Percentiles rank a stretch among this genome's conserved stretches.
Conservation (phyloP, 2,113 vertebrate genomes). For the Tauraco erythrolophus region DNA sequence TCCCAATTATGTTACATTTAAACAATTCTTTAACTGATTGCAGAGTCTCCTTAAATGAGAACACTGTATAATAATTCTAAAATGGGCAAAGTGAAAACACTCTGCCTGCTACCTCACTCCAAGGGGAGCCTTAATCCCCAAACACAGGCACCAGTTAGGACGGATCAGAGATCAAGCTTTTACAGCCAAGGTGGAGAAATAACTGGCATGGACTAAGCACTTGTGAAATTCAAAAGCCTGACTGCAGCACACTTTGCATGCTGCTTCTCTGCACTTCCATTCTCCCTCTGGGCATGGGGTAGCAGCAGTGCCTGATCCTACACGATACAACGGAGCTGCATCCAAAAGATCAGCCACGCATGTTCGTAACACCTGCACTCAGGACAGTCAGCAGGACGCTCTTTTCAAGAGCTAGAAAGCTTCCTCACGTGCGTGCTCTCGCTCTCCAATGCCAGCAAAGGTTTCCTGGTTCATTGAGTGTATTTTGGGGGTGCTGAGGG, state of each 20-base stretch:
- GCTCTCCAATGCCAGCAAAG: background rate
- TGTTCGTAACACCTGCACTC: background rate
- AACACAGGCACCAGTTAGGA: background rate
- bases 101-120: background rate
- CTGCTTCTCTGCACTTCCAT: background rate
- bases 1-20: background rate
- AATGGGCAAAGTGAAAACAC: background rate
- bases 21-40: background rate
- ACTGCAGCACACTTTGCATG: background rate
- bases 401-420: background rate
- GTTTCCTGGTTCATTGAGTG: background rate
- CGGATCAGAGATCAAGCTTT: background rate
- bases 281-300: background rate
- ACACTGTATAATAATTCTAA: background rate
- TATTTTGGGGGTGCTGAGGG: background rate
- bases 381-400: background rate
- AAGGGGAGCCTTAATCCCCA: background rate
- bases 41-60: background rate
- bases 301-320: background rate
- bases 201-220: background rate
- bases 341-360: background rate
- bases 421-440: accelerated
- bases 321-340: background rate
- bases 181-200: background rate
- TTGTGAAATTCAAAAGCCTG: background rate